Percentiles rank a stretch among this genome's conserved stretches.
These are phyloP conservation scores for Pemphigus obesinymphae DNA, from an alignment of 1,140 invertebrate genomes.

Conservation along the genomic window DNA sequence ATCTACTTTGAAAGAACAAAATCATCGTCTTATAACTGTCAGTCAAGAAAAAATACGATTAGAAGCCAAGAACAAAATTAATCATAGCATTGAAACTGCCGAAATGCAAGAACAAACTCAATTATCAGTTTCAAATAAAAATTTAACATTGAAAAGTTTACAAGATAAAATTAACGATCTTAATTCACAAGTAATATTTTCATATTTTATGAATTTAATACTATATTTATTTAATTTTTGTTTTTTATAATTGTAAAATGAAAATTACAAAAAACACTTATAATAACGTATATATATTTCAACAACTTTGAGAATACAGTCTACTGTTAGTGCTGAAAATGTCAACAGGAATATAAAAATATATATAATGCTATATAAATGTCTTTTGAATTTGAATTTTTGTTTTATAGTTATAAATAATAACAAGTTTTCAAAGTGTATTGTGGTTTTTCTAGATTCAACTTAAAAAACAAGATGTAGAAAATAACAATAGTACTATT, in stretches of 20 bases:
- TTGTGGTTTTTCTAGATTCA: slow-evolving; percentile 42
- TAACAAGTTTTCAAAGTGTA: too few species aligned
- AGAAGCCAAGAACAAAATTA: slow-evolving; percentile 68
- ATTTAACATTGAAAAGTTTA: slow-evolving; percentile 79
- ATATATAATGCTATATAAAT: too few species aligned
- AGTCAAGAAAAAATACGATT: slow-evolving; percentile 79
- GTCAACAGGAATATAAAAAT: too few species aligned
- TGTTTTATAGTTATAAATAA: too few species aligned
- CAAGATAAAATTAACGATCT: slow-evolving; percentile 66
- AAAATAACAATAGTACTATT: slow-evolving; percentile 65
- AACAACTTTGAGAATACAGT: too few species aligned
- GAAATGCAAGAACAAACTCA: slow-evolving; percentile 54
- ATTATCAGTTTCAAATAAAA: slow-evolving; percentile 70
- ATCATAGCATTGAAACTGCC: slow-evolving; percentile 58
- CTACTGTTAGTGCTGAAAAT: too few species aligned
- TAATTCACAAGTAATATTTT: slow-evolving; percentile 57
- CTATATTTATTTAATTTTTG: too few species aligned
- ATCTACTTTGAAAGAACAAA: slow-evolving; percentile 76
- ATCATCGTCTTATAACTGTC: slow-evolving; percentile 63
- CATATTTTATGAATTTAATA: slow-evolving; percentile 6
- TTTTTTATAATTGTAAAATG: too few species aligned
- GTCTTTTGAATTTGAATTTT: too few species aligned
- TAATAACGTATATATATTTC: too few species aligned
- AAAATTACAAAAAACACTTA: too few species aligned
- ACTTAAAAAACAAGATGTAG: slow-evolving; percentile 39